Evolutionary conservation across 2,113 vertebrate genomes (phyloP), one percentile per base, ranked within the genome.

Genomic region (Elaphurus davidianus): DNA sequence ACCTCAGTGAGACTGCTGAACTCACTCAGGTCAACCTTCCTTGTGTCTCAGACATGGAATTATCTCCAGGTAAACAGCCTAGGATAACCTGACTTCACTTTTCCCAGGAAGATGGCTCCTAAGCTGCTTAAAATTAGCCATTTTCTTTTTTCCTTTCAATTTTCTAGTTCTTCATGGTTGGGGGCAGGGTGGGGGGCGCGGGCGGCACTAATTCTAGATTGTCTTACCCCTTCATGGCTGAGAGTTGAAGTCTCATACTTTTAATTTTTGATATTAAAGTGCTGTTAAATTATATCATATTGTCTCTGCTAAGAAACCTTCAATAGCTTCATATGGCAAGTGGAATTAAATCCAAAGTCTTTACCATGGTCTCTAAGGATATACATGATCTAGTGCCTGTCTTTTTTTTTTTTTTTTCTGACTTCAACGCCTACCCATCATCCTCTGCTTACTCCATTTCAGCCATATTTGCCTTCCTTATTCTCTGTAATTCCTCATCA

Each of bases 181-280:
- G 1, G 55, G 1, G 4, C 1, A 3, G 36, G 3, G 10, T 0
- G 1, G 40, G 40, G 40, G 40, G 40, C n/a, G 40, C 40, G 40
- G 40, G 40, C 40, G 40, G 40, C 40, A 40, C 50, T 67, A 95
- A 71, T 89, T 89, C 57, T 28, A 85, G 55, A 85, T 50, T 52
- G 27, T 16, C 47, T 94, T 62, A 43, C 25, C 21, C 19, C 40
- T 55, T 94, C 21, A 43, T 19, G 45, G 47, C 30, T 96, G 30
- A 33, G 82, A 93, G 54, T 47, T 36, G 85, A 93, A 40, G 33
- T 86, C 36, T 90, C 54, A 71, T 17, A 74, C 4, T 60, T 81
- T 87, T 82, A 55, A 71, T 54, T 21, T 91, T 12, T 57, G 23
- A 87, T 82, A 76, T 76, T 87, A 71, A 71, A 71, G 10, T 23